Evolutionary conservation across 2,797 vertebrate species (phyloP).

Genomic region (Potorous gilbertii): DNA sequence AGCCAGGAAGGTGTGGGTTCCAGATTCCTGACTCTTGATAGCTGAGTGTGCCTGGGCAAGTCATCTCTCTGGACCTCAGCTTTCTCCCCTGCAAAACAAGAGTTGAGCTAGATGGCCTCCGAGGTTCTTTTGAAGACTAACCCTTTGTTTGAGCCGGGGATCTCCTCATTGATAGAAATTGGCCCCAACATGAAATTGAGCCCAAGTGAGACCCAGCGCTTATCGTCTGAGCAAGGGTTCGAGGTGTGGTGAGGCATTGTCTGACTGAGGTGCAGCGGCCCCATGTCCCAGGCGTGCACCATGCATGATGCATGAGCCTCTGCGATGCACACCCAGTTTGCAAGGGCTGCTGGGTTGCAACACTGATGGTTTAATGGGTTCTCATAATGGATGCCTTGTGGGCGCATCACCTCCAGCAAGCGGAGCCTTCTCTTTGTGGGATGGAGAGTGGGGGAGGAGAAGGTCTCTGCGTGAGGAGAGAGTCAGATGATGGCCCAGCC

Average conservation of each 20-base stretch:
- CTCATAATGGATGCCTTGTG: neutral
- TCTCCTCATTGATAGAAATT: neutral
- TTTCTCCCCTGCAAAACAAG: neutral
- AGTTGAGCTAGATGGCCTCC: neutral
- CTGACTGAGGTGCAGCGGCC: neutral
- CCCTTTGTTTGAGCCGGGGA: neutral
- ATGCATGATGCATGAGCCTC: neutral
- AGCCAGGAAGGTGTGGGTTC: neutral
- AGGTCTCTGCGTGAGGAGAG: neutral
- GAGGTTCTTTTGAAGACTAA: neutral
- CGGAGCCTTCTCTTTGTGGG: neutral
- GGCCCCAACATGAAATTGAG: neutral
- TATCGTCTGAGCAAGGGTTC: neutral
- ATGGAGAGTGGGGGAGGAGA: neutral
- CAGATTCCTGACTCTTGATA: neutral
- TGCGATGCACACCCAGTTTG: neutral
- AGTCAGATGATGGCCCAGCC: neutral
- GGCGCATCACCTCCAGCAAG: neutral
- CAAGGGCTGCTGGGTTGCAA: neutral
- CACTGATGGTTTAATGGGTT: neutral
- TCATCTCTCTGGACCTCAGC: neutral
- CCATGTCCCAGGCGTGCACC: neutral
- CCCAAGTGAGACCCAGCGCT: neutral
- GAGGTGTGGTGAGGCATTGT: neutral
- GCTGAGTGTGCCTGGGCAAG: neutral